Evolutionary conservation across 2,113 vertebrate genomes (phyloP).

Genomic region (Cathartes aura): DNA sequence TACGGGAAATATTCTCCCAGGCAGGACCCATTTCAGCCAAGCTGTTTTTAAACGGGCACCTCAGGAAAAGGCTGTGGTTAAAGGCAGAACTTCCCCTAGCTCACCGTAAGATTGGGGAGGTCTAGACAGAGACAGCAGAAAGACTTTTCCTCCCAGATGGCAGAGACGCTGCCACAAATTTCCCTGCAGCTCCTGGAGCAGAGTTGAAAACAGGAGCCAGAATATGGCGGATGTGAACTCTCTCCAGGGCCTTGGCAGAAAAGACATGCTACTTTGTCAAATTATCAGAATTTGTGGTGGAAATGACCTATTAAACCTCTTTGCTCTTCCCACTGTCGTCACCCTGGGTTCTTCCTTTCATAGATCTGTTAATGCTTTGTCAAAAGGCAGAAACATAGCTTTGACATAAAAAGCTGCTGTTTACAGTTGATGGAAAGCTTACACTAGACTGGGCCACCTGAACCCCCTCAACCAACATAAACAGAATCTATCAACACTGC

Average conservation of each 20-base stretch:
- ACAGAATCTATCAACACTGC: slow-evolving; percentile 72
- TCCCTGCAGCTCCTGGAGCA: background rate
- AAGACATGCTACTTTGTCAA: slow-evolving; percentile 22
- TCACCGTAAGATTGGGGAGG: background rate
- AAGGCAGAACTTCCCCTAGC: background rate
- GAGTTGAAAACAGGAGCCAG: background rate
- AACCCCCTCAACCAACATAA: slow-evolving; percentile 64
- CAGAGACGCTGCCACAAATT: background rate
- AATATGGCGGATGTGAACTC: background rate
- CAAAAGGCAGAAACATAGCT: slow-evolving; percentile 30
- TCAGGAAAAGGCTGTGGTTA: background rate
- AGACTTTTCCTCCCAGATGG: background rate
- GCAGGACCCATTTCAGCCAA: background rate
- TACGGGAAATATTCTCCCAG: background rate
- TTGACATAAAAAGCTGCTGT: slow-evolving; percentile 63
- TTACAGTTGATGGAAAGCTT: slow-evolving; percentile 59
- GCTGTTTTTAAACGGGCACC: background rate
- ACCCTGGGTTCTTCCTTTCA: slow-evolving; percentile 14
- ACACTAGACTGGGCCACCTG: slow-evolving; percentile 68
- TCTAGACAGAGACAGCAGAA: background rate
- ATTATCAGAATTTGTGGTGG: slow-evolving; percentile 4
- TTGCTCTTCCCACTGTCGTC: slow-evolving; percentile 24
- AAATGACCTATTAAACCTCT: slow-evolving; percentile 47
- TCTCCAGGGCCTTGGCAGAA: background rate
- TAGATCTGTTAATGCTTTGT: slow-evolving; percentile 50